A percentile compares a stretch with the other conserved stretches of the same genome.
phyloP scores from a whole-genome alignment of 2,888 invertebrate species.

The Mechanitis messenoides region DNA sequence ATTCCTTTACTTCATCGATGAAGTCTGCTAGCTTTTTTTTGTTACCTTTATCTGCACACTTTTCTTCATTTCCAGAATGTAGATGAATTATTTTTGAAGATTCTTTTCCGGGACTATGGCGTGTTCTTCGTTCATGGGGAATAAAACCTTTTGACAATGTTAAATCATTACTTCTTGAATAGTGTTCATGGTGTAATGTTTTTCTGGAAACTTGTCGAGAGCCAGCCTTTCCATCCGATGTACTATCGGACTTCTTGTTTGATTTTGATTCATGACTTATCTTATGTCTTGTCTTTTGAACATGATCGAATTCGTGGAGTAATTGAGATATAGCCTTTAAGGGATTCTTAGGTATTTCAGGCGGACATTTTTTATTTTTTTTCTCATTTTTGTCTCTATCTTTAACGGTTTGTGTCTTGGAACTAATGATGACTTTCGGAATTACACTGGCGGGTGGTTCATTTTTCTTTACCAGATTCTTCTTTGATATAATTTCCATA shows the following conservation, averaged over 20 bases:
- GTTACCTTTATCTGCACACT: conserved; percentile 32
- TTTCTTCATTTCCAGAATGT: conserved; percentile 34
- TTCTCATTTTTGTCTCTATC: conserved; percentile 42
- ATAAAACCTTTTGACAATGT: conserved; percentile 29
- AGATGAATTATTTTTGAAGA: conserved; percentile 25
- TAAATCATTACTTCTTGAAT: conserved; percentile 33
- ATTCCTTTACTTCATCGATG: conserved; percentile 64
- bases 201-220: conserved; percentile 39
- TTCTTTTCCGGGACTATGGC: conserved; percentile 30
- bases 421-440: conserved; percentile 58
- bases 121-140: conserved; percentile 32
- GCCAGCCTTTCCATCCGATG: conserved; percentile 34
- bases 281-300: conserved; percentile 51
- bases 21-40: conserved; percentile 53
- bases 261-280: conserved; percentile 36
- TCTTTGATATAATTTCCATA: conserved; percentile 25
- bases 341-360: conserved; percentile 49
- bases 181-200: conserved; percentile 42
- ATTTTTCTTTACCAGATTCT: conserved; percentile 25
- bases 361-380: conserved; percentile 37
- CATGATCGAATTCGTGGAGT: conserved; percentile 57
- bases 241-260: conserved; percentile 41
- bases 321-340: conserved; percentile 64
- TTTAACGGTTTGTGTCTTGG: conserved; percentile 43
- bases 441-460: conserved; percentile 34